Conservation (phyloP, 1,140 invertebrate species). For the Drosophila pectinifera region DNA sequence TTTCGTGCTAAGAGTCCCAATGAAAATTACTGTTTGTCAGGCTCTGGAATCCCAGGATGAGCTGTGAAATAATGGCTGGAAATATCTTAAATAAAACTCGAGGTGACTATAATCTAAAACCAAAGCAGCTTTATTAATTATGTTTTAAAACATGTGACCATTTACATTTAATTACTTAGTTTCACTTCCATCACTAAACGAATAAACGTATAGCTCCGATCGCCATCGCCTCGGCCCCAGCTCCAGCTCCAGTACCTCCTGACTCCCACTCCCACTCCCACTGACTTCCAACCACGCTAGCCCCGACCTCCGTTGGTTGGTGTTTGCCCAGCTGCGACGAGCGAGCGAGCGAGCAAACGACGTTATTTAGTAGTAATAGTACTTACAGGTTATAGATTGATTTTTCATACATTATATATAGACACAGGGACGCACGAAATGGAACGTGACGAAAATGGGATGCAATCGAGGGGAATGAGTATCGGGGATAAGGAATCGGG, state of each 20-base stretch:
- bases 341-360: background rate
- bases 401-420: conserved; percentile 25
- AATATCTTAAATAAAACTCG: background rate
- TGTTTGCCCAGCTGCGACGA: conserved; percentile 15
- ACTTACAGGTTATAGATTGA: conserved; percentile 41
- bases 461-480: conserved; percentile 2
- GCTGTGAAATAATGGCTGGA: background rate
- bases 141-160: conserved; percentile 61
- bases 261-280: background rate
- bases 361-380: conserved; percentile 19
- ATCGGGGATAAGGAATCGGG: background rate
- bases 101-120: conserved; percentile 39
- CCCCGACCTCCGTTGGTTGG: background rate
- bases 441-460: conserved; percentile 8
- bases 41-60: background rate
- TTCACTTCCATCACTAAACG: conserved; percentile 54
- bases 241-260: conserved; percentile 1
- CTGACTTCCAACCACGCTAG: conserved; percentile 1
- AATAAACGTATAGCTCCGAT: conserved; percentile 56
- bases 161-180: conserved; percentile 72
- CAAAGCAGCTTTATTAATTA: conserved; percentile 56
- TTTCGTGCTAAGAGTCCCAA: too few relatives aligned
- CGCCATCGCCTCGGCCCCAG: conserved; percentile 10
- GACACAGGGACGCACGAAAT: conserved; percentile 15
- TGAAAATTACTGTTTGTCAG: too few relatives aligned